Evolutionary conservation across 2,888 invertebrate genomes (phyloP), one percentile per base, ranked within the genome.

Genomic region (Erannis defoliaria): DNA sequence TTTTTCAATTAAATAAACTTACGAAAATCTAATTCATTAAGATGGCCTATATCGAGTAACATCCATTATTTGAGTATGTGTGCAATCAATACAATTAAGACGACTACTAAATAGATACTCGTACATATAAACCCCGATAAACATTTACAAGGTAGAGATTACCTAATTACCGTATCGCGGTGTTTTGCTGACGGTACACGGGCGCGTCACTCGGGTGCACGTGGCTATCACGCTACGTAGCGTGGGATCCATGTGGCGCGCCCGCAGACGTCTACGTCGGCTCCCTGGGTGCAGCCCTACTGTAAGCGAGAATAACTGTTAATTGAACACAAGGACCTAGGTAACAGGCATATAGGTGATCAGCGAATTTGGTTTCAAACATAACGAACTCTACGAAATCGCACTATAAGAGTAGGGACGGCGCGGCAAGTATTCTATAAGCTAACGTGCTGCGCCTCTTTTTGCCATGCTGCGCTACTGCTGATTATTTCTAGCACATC

Each of bases 211-310:
- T 38, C 40, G 38, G 38, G 29, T 50, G 61, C 77, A 74, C 79
- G 80, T 73, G 75, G 67, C 26, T 35, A 78, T 80, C 79, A 80
- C 78, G 79, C 76, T 16, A 45, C 40, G 42, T 53, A 31, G 56
- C 71, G 72, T 78, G 77, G 51, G 55, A 66, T 55, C 63, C 79
- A 78, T 77, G 78, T 77, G 62, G 48, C 62, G 64, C 55, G 61
- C 31, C 60, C 62, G 61, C 19, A 18, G 54, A 33, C 26, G 19
- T 56, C 42, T 23, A 31, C 19, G 23, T 55, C 23, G 35, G n/a
- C 45, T 23, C 19, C 61, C 48, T 50, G 43, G 29, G 51, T 48
- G 40, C 29, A 66, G 66, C 46, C 65, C 12, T 16, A 70, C 53
- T 67, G 60, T 16, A 10, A 67, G 68, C 65, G 68, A 21, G 16